Evolutionary conservation across 2,888 invertebrate species (phyloP).

Genomic region (Ommatoiulus sabulosus): DNA sequence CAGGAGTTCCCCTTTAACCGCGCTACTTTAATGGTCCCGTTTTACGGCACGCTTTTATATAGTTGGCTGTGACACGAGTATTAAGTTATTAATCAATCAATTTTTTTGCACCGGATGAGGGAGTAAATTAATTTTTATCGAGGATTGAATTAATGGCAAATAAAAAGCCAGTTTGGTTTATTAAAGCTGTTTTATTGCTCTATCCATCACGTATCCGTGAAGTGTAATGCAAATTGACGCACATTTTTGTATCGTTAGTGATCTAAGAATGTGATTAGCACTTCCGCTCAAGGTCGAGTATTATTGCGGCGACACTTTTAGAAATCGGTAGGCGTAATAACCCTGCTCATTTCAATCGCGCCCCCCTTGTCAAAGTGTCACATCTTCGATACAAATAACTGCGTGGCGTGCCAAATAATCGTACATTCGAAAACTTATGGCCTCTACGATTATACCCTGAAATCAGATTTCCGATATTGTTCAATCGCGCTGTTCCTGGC

Average conservation of each 20-base stretch:
- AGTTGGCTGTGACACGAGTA: not conserved
- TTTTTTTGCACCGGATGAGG: not conserved
- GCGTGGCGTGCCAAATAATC: constrained; percentile 9
- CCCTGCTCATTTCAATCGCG: not conserved
- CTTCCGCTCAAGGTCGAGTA: not conserved
- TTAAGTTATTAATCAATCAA: not conserved
- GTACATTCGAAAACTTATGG: not conserved
- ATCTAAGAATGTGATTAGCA: not conserved
- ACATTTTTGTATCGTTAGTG: constrained; percentile 9
- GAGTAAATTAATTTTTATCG: constrained; percentile 24
- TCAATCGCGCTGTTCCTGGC: not conserved
- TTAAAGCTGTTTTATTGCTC: not conserved
- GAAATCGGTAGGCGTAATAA: constrained; percentile 16
- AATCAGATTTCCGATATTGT: constrained; percentile 26
- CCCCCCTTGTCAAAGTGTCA: not conserved
- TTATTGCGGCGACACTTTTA: not conserved
- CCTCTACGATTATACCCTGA: not conserved
- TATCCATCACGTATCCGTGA: not conserved
- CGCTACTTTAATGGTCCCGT: not conserved
- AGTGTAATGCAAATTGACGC: constrained; percentile 45
- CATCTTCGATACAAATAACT: not conserved
- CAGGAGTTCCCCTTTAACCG: not conserved
- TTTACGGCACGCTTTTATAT: not conserved
- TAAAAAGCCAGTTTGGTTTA: constrained; percentile 18
- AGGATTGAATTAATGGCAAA: constrained; percentile 32